Evolutionary conservation across 2,113 vertebrate genomes (phyloP).

Genomic region (Chionomys nivalis): DNA sequence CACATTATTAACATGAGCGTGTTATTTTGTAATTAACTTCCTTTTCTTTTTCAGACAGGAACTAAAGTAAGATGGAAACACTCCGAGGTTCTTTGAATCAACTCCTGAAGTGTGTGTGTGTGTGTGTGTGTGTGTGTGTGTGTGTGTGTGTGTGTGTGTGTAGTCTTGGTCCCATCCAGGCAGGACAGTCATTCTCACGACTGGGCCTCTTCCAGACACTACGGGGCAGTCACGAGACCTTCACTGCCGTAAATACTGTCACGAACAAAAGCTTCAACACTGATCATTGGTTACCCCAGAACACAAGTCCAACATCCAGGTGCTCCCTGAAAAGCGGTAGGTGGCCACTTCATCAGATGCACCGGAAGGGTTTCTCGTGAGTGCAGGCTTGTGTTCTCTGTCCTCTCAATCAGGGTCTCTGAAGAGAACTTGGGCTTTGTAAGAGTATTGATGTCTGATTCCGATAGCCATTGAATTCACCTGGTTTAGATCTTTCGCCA

Average conservation of each 20-base stretch:
- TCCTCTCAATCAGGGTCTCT: not conserved
- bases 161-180: not conserved
- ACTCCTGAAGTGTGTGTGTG: not conserved
- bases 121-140: not conserved
- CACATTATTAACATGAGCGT: not conserved
- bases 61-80: not conserved
- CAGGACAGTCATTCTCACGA: not conserved
- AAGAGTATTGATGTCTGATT: not conserved
- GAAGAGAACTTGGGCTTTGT: not conserved
- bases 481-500: not conserved
- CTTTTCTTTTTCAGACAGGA: slow-evolving; percentile 30
- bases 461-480: not conserved
- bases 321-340: not conserved
- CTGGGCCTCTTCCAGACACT: not conserved
- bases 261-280: not conserved
- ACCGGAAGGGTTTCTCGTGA: not conserved
- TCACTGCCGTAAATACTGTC: rapidly evolving
- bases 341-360: not conserved
- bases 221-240: not conserved
- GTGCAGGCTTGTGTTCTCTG: not conserved
- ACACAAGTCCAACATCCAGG: not conserved
- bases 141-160: not conserved
- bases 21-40: slow-evolving; percentile 57
- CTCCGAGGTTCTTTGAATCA: not conserved
- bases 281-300: no score